Percentiles rank a stretch among this genome's conserved stretches.
Conservation (phyloP, 2,888 invertebrate species). For the Ormia ochracea region DNA sequence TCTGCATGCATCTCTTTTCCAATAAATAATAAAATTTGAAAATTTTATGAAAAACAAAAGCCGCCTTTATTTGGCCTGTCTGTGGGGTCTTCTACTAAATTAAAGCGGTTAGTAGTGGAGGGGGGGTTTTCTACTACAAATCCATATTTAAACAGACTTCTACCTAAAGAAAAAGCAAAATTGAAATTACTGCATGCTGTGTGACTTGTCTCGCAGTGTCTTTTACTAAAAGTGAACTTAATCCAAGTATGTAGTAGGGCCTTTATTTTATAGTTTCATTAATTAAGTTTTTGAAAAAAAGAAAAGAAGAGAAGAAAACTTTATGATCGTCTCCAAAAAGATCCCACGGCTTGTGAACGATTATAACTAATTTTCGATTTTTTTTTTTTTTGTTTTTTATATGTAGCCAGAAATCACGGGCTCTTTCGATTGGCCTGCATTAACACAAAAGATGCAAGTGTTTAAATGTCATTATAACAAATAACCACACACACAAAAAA, state of each 20-base stretch:
- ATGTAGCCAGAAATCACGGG: not conserved
- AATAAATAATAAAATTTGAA: not conserved
- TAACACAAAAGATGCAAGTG: conserved; percentile 39
- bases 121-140: conserved; percentile 30
- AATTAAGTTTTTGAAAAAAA: conserved; percentile 50
- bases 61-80: conserved; percentile 19
- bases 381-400: too few species aligned
- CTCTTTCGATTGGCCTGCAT: not conserved
- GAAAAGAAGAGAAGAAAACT: conserved; percentile 8
- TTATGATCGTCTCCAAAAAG: conserved; percentile 48
- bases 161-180: conserved; percentile 5
- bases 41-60: conserved; percentile 28
- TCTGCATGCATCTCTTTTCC: not conserved
- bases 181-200: conserved; percentile 32
- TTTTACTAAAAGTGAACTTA: conserved; percentile 29
- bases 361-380: conserved; percentile 52
- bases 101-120: not conserved
- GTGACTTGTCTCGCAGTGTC: conserved; percentile 4
- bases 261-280: conserved; percentile 58
- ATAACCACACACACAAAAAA: not conserved
- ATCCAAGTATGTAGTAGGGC: conserved; percentile 28
- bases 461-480: conserved; percentile 28
- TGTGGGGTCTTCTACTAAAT: conserved; percentile 52
- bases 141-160: conserved; percentile 19
- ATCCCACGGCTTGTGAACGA: conserved; percentile 54